phyloP scores from a whole-genome alignment of 2,888 invertebrate species.

The Agonopterix heracliana region DNA sequence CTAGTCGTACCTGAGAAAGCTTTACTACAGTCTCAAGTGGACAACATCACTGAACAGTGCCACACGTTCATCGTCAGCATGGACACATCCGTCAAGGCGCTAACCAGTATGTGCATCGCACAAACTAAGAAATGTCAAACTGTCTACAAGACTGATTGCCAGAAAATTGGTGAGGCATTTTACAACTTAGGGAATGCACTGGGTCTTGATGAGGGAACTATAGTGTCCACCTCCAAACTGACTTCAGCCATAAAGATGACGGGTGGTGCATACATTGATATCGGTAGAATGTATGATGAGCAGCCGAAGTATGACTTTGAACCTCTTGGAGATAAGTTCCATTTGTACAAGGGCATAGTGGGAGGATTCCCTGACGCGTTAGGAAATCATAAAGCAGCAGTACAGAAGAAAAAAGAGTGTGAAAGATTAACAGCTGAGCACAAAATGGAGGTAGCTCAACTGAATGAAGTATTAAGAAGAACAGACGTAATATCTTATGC shows the following conservation, averaged over 20 bases:
- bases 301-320: conserved; percentile 94
- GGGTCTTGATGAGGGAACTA: conserved; percentile 83
- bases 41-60: conserved; percentile 90
- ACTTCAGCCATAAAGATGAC: conserved; percentile 89
- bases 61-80: conserved; percentile 87
- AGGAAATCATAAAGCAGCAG: conserved; percentile 90
- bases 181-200: conserved; percentile 89
- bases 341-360: conserved; percentile 95
- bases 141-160: conserved; percentile 92
- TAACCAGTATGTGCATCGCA: conserved; percentile 87
- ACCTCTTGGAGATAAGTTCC: conserved; percentile 91
- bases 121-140: conserved; percentile 92
- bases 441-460: conserved; percentile 87
- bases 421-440: conserved; percentile 87
- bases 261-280: conserved; percentile 91
- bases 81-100: conserved; percentile 90
- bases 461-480: conserved; percentile 87
- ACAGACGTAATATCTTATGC: conserved; percentile 96
- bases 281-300: conserved; percentile 92
- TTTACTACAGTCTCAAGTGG: conserved; percentile 83
- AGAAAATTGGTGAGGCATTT: conserved; percentile 92
- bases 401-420: conserved; percentile 93
- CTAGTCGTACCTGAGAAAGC: conserved; percentile 90
- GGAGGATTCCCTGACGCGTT: conserved; percentile 93
- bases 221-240: conserved; percentile 79